Base-by-base conservation (phyloP, 2,113 vertebrate species). In the Thinocorus orbignyianus region DNA sequence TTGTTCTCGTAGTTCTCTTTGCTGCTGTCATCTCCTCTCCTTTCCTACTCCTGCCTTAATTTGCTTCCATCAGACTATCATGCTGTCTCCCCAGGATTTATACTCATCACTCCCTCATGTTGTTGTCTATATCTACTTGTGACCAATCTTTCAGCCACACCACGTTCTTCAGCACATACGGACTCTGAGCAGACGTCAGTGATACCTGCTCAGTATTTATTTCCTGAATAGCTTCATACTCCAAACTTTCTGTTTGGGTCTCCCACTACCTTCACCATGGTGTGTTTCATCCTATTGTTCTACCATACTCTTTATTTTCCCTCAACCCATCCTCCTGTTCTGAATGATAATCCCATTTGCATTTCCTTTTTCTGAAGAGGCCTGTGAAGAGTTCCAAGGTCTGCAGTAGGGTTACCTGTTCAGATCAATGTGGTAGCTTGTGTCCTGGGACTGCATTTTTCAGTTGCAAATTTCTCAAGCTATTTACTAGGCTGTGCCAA, bases 361-460 rank as follows among this genome's bases (percentile, higher is more conserved):
- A 28, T 91, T 94, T 88, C 17, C n/a, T 37, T 74, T 96, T 88
- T 52, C 69, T 93, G 69, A 79, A 39, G n/a, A 71, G 26, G 17
- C 14, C 60, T 87, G 22, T 82, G 80, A 66, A 51, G 51, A 55
- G 16, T 71, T 54, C 46, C 7, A 5, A 11, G 42, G 51, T 60
- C 39, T 66, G 68, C 81, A 6, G 5, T 81, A 35, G 58, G 51
- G 39, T 86, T 74, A 39, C 11, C 10, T 48, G 35, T 84, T 95
- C 72, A 42, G 69, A 91, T 91, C 80, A 68, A 2, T 49, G 46
- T 72, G 35, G 65, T 68, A 78, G 7, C 46, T 62, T 62, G 5
- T 68, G 57, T 86, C 74, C 86, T n/a, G 69, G 77, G 48, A 68
- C 39, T 30, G 15, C 26, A 4, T 71, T 84, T 69, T 57, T 87